Evolutionary conservation across 2,113 vertebrate genomes (phyloP), one percentile per base, ranked within the genome.

Genomic region (Phyllostomus discolor): DNA sequence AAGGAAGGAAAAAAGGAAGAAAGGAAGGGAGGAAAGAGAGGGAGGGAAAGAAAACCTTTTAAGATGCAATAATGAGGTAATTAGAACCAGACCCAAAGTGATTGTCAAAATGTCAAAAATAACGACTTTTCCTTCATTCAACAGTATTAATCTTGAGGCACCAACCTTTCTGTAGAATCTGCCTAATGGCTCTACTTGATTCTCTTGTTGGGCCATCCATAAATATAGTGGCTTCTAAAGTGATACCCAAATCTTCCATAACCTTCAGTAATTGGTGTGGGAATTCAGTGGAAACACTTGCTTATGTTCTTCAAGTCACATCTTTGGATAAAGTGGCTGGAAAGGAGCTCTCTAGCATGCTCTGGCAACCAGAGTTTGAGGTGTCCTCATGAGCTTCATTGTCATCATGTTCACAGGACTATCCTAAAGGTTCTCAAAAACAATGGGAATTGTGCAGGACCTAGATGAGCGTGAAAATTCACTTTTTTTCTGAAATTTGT

Each of bases 71-170:
- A 97, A 97, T 96, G 62, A n/a, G 92, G 64, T 98, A 98, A 98
- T 98, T 98, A 98, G 98, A 98, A 98, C 97, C 98, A 98, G 98
- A 98, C 97, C 90, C 93, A 96, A 98, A 97, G 95, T 94, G 96
- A 98, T 94, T 98, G 98, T 99, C 98, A 98, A 97, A 96, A 98
- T 98, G 97, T 98, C 98, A 98, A 97, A 98, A 98, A 97, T 97
- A 97, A 97, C 96, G 98, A 95, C 93, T 97, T 98, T 98, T 98
- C 96, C 97, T 98, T 98, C 95, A 97, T 94, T 98, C 83, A 62
- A 0, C 80, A n/a, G 91, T 97, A 98, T 98, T 97, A 96, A 97
- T 97, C 97, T 98, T 90, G 48, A 95, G 69, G 91, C 93, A 85
- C 92, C 95, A 82, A 95, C 94, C 90, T 97, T 97, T 96, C 82